A percentile compares a stretch with the other conserved stretches of the same genome.
Conservation (phyloP, 2,888 invertebrate genomes). For the Rosalia funebris region DNA sequence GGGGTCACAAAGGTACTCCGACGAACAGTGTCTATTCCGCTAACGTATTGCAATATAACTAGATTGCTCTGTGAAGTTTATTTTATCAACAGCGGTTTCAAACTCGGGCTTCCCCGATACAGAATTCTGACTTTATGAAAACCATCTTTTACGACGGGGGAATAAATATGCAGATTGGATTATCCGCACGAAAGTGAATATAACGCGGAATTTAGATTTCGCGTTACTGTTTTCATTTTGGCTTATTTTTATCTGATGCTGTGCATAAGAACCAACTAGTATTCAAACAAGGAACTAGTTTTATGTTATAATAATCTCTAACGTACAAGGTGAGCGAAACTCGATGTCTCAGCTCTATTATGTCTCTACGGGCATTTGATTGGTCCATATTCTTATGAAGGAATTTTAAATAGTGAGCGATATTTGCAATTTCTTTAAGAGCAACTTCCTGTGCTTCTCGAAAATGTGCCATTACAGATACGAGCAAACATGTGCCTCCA, state of each 20-base stretch:
- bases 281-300: background rate
- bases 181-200: background rate
- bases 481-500: too few relatives aligned
- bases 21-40: slow-evolving; percentile 15
- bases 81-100: slow-evolving; percentile 20
- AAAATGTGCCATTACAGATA: too few relatives aligned
- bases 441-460: too few relatives aligned
- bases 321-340: too few relatives aligned
- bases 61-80: slow-evolving; percentile 23
- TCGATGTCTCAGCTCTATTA: too few relatives aligned
- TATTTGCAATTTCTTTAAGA: too few relatives aligned
- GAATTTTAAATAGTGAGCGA: too few relatives aligned
- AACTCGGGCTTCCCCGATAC: slow-evolving; percentile 4
- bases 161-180: slow-evolving; percentile 21
- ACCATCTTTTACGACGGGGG: slow-evolving; percentile 12
- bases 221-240: background rate
- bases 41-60: slow-evolving; percentile 28
- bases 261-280: background rate
- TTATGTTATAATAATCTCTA: too few relatives aligned
- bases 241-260: background rate
- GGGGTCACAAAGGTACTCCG: slow-evolving; percentile 23
- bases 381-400: too few relatives aligned
- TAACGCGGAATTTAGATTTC: background rate
- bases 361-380: too few relatives aligned
- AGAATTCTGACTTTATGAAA: slow-evolving; percentile 25